Evolutionary conservation across 2,113 vertebrate species (phyloP), one percentile per base, ranked within the genome.

Genomic region (Chelonoidis abingdonii): DNA sequence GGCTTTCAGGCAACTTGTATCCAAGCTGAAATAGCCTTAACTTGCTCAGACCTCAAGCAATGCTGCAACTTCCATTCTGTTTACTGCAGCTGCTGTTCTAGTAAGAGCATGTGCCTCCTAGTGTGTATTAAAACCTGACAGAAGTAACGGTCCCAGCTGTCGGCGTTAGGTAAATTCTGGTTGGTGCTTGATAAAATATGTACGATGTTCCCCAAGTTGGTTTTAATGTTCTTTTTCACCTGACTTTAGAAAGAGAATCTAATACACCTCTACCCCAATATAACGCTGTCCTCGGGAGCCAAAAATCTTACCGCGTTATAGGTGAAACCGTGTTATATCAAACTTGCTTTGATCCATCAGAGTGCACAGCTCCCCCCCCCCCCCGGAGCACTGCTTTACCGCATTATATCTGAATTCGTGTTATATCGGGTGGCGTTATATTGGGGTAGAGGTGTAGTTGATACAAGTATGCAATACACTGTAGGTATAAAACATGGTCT

Each of bases 401-500:
- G 3, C 47, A 1, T 49, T 49, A 49, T 10, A 49, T 49, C 47
- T 10, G 10, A 49, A 49, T 49, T 10, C 10, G 47, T 49, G 47
- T 49, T 49, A 49, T 49, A 47, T 47, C 8, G 47, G 47, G 47
- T 47, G 47, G 47, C 9, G 47, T 47, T 47, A 47, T 47, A 49
- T 49, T 3, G 3, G 47, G 47, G 47, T 49, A 47, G 47, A 47
- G 47, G 47, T 47, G 47, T 47, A 24, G 9, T 1, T 27, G 10
- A 57, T 0, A 1, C n/a, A 52, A 80, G 16, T 27, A 52, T 1
- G 7, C 21, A 1, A 35, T 0, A 1, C 17, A 29, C 53, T 41
- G 80, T 35, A n/a, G n/a, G 16, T 10, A 1, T 0, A 1, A 2
- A 25, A 0, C 0, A 8, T 72, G 38, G 19, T 7, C 62, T 16